Evolutionary conservation across 2,888 invertebrate genomes (phyloP).

Genomic region (Himalopsyche anomala): DNA sequence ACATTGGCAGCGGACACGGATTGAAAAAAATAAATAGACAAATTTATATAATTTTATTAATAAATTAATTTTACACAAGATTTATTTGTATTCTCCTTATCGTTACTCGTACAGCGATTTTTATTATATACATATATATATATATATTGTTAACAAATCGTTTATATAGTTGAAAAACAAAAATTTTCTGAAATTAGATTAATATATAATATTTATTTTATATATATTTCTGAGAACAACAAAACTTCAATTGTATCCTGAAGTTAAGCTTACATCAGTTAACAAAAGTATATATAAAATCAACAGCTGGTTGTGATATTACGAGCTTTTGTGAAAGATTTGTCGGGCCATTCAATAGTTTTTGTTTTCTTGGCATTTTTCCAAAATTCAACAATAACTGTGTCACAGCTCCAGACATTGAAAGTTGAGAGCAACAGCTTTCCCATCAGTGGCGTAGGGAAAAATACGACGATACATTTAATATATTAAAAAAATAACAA

Average conservation of each 20-base stretch:
- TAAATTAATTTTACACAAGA: too few species aligned
- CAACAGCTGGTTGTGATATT: conserved; percentile 23
- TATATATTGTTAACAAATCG: too few species aligned
- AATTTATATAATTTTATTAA: too few species aligned
- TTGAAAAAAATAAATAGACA: too few species aligned
- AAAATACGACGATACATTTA: background rate
- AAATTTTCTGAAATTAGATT: too few species aligned
- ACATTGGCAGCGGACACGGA: too few species aligned
- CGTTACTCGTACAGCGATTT: too few species aligned
- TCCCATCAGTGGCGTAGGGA: background rate
- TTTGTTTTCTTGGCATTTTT: conserved; percentile 16
- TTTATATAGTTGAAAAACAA: too few species aligned
- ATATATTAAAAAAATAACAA: too few species aligned
- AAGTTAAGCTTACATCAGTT: background rate
- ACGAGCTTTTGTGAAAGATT: background rate
- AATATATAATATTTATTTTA: too few species aligned
- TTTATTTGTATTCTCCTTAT: too few species aligned
- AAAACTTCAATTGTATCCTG: background rate
- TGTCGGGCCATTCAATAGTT: background rate
- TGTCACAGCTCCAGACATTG: conserved; percentile 6
- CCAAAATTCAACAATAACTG: conserved; percentile 20
- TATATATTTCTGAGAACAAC: background rate
- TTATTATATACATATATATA: too few species aligned
- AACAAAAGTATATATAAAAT: background rate
- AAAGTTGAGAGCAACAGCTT: conserved; percentile 20